phyloP scores from a whole-genome alignment of 2,797 vertebrate genomes.

The Phalloptychus januarius region DNA sequence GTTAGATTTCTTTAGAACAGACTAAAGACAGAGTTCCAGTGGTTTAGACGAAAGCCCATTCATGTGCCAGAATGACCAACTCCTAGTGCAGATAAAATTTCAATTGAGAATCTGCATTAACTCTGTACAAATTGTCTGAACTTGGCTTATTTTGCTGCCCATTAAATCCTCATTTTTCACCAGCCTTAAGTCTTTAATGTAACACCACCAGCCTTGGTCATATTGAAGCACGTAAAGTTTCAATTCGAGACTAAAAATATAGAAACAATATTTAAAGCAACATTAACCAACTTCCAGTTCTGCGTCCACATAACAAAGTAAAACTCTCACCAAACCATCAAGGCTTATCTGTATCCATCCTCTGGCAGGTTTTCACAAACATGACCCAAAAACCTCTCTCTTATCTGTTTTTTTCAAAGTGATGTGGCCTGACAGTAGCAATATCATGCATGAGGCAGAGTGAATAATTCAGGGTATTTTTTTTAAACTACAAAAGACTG shows the following conservation, averaged over 20 bases:
- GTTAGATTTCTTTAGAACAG: not conserved
- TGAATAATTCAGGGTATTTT: constrained; percentile 79
- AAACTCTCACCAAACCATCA: constrained; percentile 40
- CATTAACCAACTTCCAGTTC: constrained; percentile 21
- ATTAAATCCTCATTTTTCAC: not conserved
- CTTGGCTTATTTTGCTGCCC: constrained; percentile 1
- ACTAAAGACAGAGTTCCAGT: not conserved
- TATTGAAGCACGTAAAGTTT: not conserved
- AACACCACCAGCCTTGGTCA: not conserved
- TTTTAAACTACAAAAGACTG: constrained; percentile 75
- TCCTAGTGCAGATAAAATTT: not conserved
- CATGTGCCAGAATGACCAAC: not conserved
- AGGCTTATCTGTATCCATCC: constrained; percentile 59
- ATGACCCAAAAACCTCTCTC: constrained; percentile 65
- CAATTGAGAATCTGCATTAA: not conserved
- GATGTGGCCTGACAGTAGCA: constrained; percentile 70
- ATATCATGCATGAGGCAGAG: constrained; percentile 67
- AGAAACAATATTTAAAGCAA: not conserved
- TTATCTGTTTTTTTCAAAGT: constrained; percentile 66
- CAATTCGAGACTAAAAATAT: constrained; percentile 4
- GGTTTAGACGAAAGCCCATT: not conserved
- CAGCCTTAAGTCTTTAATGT: not conserved
- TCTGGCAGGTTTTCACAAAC: constrained; percentile 63
- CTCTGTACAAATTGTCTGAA: not conserved
- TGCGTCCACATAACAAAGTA: constrained; percentile 30